phyloP scores from a whole-genome alignment of 37 sponge, comb jelly and placozoan genomes.

The Theonella swinhoei region DNA sequence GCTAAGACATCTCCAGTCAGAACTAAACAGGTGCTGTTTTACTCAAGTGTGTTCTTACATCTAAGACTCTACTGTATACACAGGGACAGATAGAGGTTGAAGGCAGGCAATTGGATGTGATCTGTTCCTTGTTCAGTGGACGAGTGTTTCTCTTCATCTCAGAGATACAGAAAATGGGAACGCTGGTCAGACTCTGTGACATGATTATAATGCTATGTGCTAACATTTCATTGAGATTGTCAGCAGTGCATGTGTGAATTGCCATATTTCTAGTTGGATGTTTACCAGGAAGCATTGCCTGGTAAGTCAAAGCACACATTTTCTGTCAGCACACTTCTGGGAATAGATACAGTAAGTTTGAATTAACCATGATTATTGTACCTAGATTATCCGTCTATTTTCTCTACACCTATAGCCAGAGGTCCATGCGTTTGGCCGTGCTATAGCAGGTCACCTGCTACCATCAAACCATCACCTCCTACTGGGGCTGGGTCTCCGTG shows the following conservation, averaged over 20 bases:
- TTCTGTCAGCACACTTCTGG: constrained; percentile 45
- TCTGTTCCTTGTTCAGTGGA: constrained; percentile 33
- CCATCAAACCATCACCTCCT: constrained; percentile 22
- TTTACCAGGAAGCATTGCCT: not conserved
- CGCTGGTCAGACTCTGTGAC: constrained; percentile 29
- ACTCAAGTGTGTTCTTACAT: not conserved
- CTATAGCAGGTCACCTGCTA: constrained; percentile 29
- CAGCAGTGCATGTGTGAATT: not conserved
- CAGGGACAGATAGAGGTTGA: constrained; percentile 20
- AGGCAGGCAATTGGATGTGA: constrained; percentile 15
- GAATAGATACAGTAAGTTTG: constrained; percentile 33
- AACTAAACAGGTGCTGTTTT: not conserved
- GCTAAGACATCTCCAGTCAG: not conserved
- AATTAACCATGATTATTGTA: not conserved
- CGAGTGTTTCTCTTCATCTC: constrained; percentile 31
- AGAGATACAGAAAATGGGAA: constrained; percentile 41
- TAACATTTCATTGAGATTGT: too few species aligned
- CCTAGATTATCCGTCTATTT: not conserved
- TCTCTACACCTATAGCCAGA: constrained; percentile 27
- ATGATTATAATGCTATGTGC: not conserved
- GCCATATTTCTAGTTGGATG: constrained; percentile 18
- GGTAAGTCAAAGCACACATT: not conserved
- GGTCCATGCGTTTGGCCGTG: constrained; percentile 48
- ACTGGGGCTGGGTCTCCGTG: constrained; percentile 29
- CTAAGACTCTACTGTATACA: not conserved